Evolutionary conservation across 2,888 invertebrate species (phyloP).

Genomic region (Crepidodera aurea): DNA sequence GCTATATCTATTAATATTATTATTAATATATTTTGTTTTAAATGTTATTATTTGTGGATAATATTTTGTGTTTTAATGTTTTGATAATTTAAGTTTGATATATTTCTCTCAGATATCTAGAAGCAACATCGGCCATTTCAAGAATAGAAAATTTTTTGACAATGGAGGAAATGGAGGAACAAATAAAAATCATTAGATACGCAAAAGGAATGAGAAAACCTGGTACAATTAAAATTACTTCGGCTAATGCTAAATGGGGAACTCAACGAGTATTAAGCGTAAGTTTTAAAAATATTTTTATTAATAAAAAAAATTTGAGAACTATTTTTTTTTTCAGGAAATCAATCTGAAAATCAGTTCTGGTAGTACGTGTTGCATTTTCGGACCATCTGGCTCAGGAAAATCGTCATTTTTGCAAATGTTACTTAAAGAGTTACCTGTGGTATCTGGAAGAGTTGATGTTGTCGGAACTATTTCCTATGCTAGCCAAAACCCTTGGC

Average conservation of each 20-base stretch:
- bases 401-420: constrained; percentile 75
- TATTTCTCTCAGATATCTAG: constrained; percentile 47
- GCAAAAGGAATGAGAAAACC: constrained; percentile 44
- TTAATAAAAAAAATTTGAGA: neutral
- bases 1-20: neutral
- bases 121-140: constrained; percentile 50
- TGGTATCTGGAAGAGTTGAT: constrained; percentile 68
- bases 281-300: constrained; percentile 58
- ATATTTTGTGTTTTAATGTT: too few relatives aligned
- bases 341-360: constrained; percentile 59
- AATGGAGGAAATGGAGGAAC: constrained; percentile 44
- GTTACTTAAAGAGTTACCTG: constrained; percentile 75
- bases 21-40: neutral
- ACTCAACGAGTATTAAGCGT: constrained; percentile 49
- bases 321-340: constrained; percentile 16
- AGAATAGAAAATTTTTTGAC: constrained; percentile 49
- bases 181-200: constrained; percentile 19
- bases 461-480: constrained; percentile 73
- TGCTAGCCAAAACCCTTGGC: constrained; percentile 84
- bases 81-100: too few relatives aligned
- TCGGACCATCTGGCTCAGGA: constrained; percentile 72
- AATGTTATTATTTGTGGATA: too few relatives aligned
- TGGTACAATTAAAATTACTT: constrained; percentile 43
- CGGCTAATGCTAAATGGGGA: constrained; percentile 48
- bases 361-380: constrained; percentile 63